Percentiles rank a stretch among this genome's conserved stretches.
Conservation (phyloP, 2,113 vertebrate genomes). For the Engystomops pustulosus region DNA sequence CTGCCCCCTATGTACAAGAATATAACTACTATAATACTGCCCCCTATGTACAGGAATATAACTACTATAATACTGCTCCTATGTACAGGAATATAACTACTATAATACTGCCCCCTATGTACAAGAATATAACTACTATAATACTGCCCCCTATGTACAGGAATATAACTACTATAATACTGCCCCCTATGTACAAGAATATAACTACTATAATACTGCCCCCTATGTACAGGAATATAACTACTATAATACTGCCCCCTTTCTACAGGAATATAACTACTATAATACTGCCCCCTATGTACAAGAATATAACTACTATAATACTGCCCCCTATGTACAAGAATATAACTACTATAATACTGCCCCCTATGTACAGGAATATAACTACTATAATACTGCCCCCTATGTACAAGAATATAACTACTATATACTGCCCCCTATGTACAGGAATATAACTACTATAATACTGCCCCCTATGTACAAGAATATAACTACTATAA, state of each 20-base stretch:
- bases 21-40: conserved; percentile 26
- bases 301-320: neutral
- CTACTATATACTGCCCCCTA: neutral
- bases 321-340: neutral
- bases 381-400: neutral
- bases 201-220: neutral
- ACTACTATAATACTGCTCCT: neutral
- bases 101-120: neutral
- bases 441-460: conserved; percentile 9
- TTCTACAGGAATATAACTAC: neutral
- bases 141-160: neutral
- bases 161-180: conserved; percentile 9
- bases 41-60: neutral
- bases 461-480: conserved; percentile 6
- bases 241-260: neutral
- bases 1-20: neutral
- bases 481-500: neutral
- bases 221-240: conserved; percentile 3
- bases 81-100: neutral
- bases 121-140: conserved; percentile 1
- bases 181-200: neutral
- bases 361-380: neutral
- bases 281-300: neutral
- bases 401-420: conserved; percentile 10
- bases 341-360: neutral